Evolutionary conservation across 2,888 invertebrate genomes (phyloP).

Genomic region (Ochropleura plecta): DNA sequence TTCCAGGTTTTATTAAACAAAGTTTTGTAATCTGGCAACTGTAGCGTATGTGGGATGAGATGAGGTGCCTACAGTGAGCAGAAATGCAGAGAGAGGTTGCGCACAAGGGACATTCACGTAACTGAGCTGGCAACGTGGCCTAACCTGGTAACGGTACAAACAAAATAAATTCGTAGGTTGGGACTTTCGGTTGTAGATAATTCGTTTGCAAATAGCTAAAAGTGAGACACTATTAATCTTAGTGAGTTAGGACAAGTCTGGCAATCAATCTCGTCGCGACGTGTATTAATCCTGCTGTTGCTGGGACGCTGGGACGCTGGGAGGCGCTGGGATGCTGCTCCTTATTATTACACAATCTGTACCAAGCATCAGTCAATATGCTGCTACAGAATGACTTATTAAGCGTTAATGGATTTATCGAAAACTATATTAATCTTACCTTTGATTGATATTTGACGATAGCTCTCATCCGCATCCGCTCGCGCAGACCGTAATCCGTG

Average conservation of each 20-base stretch:
- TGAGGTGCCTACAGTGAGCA: background rate
- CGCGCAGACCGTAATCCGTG: too few relatives aligned
- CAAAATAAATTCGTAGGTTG: background rate
- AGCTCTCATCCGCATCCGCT: background rate
- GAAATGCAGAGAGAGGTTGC: background rate
- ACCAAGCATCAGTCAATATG: background rate
- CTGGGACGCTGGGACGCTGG: background rate
- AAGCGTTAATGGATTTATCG: background rate
- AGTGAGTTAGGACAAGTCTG: constrained; percentile 5
- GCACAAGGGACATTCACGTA: background rate
- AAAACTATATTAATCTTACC: background rate
- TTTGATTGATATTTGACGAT: constrained; percentile 1
- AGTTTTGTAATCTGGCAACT: constrained; percentile 23
- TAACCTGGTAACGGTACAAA: background rate
- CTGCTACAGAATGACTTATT: background rate
- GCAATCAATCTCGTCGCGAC: constrained; percentile 31
- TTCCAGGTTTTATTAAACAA: constrained; percentile 25
- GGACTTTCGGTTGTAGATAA: background rate
- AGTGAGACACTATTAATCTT: constrained; percentile 27
- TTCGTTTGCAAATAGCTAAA: constrained; percentile 22
- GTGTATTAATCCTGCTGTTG: constrained; percentile 15
- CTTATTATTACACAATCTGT: constrained; percentile 4
- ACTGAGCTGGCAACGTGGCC: background rate
- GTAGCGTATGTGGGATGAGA: background rate
- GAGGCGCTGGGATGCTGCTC: background rate